Evolutionary conservation across 53 echinoderm and acorn worm genomes (phyloP), one percentile per base, ranked within the genome.

Genomic region (Mesocentrotus franciscanus): DNA sequence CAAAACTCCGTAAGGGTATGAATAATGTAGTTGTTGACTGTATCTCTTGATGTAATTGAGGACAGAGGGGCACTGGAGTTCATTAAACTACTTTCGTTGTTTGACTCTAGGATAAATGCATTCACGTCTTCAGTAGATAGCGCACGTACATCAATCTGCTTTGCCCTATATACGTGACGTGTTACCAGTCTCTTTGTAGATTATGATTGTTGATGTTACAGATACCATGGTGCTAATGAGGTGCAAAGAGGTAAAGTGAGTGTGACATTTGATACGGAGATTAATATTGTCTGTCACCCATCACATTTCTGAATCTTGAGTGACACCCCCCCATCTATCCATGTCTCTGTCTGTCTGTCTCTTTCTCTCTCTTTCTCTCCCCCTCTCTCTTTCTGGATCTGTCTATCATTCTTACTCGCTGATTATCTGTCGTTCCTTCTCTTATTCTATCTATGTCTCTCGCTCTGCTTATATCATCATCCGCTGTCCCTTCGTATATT

Each of bases 151-250:
- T 76, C 76, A 76, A 32, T 76, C 27, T 33, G 76, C 33, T 30
- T 76, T 76, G 76, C 32, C 27, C 76, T 33, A 76, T 76, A 13
- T 76, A 76, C 76, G 76, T 76, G 76, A 76, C 76, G 16, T 32
- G 14, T 76, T 76, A 76, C 32, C 76, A 76, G 33, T 76, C 13
- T 76, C 30, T 76, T 30, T 71, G n/a, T 76, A 33, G 33, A 29
- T 76, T 76, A 9, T 33, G 76, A 76, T 76, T 76, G 76, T 76
- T 76, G 29, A 76, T 76, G 76, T 76, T 76, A 76, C 76, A 76
- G 76, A 76, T 76, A 76, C 76, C 76, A 32, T 29, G 9, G 30
- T 76, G 33, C 76, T 76, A 76, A 76, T 76, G 76, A 76, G 76
- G 76, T 76, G 76, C 64, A 64, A 18, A 64, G 64, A 49, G 49